phyloP scores from a whole-genome alignment of 2,113 vertebrate species.

The Dipodomys stephensi region DNA sequence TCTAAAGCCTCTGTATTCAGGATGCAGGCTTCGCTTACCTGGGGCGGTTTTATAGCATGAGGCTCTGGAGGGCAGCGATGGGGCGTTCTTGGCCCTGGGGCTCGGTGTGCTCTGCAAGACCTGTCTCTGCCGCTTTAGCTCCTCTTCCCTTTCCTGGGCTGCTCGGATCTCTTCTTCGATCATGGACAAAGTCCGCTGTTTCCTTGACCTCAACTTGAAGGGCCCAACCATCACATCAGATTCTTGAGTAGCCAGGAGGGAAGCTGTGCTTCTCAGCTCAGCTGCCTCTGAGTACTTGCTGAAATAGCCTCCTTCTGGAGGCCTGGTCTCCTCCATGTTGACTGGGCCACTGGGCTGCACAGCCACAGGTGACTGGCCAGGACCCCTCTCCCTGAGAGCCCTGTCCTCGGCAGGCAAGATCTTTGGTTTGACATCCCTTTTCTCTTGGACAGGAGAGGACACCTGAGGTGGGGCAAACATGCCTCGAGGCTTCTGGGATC shows the following conservation, averaged over 20 bases:
- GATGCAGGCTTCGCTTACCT: slow-evolving; percentile 85
- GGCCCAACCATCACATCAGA: slow-evolving; percentile 92
- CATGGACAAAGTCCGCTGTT: slow-evolving; percentile 98
- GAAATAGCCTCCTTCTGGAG: slow-evolving; percentile 94
- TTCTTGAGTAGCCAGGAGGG: slow-evolving; percentile 90
- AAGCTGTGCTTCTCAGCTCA: slow-evolving; percentile 95
- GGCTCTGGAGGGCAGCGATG: slow-evolving; percentile 88
- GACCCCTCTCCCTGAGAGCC: slow-evolving; percentile 84
- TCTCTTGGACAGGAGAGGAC: slow-evolving; percentile 89
- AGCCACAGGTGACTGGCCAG: slow-evolving; percentile 66
- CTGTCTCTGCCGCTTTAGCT: slow-evolving; percentile 95
- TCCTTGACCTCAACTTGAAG: slow-evolving; percentile 96
- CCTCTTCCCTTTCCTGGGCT: slow-evolving; percentile 97
- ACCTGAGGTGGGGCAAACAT: slow-evolving; percentile 89
- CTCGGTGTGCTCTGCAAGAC: slow-evolving; percentile 84
- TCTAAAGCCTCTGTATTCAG: background rate
- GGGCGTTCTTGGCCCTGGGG: slow-evolving; percentile 88
- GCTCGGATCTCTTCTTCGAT: slow-evolving; percentile 99
- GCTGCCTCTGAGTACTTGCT: slow-evolving; percentile 98
- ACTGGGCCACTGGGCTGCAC: slow-evolving; percentile 86
- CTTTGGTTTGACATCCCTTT: slow-evolving; percentile 89
- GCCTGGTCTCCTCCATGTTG: slow-evolving; percentile 88
- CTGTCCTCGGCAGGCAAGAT: slow-evolving; percentile 80
- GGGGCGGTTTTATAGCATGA: slow-evolving; percentile 92
- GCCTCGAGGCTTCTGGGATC: slow-evolving; percentile 78